phyloP scores from a whole-genome alignment of 1,140 invertebrate species.

The Gonioctena quinquepunctata region DNA sequence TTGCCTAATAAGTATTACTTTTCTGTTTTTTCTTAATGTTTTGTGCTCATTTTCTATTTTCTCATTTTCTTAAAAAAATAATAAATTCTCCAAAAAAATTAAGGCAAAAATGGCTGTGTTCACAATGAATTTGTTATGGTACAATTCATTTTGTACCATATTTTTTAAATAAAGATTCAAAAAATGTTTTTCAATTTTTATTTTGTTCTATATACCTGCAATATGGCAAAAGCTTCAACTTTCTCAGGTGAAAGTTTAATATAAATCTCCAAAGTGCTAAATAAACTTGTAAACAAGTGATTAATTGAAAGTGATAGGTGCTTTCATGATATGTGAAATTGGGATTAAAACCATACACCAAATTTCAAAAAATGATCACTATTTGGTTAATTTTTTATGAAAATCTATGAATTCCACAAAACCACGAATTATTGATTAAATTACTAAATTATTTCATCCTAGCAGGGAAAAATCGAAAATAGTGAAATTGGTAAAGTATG shows the following conservation, averaged over 20 bases:
- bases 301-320: neutral
- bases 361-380: too few species aligned
- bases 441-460: too few species aligned
- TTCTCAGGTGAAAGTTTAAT: constrained; percentile 20
- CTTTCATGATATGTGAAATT: too few species aligned
- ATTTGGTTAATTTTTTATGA: too few species aligned
- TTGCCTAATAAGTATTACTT: neutral
- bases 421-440: too few species aligned
- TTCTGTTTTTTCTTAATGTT: neutral
- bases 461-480: too few species aligned
- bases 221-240: neutral
- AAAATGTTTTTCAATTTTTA: too few species aligned
- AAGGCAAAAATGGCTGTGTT: constrained; percentile 30
- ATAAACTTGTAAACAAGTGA: neutral
- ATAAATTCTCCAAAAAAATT: neutral
- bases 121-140: neutral
- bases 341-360: too few species aligned
- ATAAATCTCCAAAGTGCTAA: neutral
- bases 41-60: neutral
- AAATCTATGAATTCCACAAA: too few species aligned
- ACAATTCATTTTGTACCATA: constrained; percentile 6
- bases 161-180: constrained; percentile 25
- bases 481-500: too few species aligned
- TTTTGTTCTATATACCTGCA: too few species aligned
- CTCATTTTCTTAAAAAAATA: constrained; percentile 10